These are phyloP conservation scores for Argya squamiceps DNA, from an alignment of 2,797 vertebrate genomes.

Conservation along the genomic window DNA sequence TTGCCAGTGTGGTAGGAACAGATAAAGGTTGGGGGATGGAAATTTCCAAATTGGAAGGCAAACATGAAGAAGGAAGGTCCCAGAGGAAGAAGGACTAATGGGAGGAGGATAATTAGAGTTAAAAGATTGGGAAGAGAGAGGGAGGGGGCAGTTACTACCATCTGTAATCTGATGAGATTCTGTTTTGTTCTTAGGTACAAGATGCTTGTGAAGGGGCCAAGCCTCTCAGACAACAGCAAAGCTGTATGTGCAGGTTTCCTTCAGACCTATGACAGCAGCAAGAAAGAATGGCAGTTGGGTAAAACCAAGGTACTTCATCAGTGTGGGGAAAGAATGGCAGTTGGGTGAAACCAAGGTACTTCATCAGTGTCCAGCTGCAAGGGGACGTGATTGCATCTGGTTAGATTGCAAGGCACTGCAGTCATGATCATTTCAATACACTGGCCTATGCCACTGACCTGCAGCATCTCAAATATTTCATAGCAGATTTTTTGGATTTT, in stretches of 20 bases:
- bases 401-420: neutral
- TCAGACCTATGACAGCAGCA: slow-evolving; percentile 74
- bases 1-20: neutral
- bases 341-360: slow-evolving; percentile 91
- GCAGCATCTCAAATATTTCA: neutral
- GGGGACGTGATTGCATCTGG: neutral
- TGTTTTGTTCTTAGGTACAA: slow-evolving; percentile 82
- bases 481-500: neutral
- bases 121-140: neutral
- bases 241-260: slow-evolving; percentile 81
- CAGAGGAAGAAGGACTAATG: neutral
- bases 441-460: neutral
- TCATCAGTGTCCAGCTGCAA: neutral
- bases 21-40: slow-evolving; percentile 6
- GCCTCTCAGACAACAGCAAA: slow-evolving; percentile 69
- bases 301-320: slow-evolving; percentile 86
- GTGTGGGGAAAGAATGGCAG: slow-evolving; percentile 80
- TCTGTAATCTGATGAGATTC: neutral
- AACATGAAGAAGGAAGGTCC: neutral
- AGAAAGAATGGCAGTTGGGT: slow-evolving; percentile 87
- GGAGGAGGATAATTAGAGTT: neutral
- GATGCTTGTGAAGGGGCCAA: slow-evolving; percentile 80
- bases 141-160: neutral
- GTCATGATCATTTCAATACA: neutral
- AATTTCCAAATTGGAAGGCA: slow-evolving; percentile 26